Evolutionary conservation across 2,797 vertebrate species (phyloP).

Genomic region (Sciaenops ocellatus): DNA sequence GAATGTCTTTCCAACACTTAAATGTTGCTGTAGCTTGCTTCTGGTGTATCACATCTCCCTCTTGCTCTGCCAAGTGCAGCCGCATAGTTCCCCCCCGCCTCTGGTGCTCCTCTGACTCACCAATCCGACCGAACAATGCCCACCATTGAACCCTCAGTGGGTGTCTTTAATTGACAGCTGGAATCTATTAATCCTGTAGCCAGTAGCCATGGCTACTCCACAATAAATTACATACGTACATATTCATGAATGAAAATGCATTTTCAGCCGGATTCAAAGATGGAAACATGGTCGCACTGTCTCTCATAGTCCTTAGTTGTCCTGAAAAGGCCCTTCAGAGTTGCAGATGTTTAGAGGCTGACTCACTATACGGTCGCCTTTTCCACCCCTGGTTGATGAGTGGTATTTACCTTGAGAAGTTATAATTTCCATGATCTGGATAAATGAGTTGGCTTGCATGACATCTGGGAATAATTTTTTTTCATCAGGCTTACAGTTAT

Average conservation of each 20-base stretch:
- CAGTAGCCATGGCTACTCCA: conserved; percentile 75
- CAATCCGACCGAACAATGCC: conserved; percentile 79
- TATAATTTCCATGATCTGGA: conserved; percentile 78
- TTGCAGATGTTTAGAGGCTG: conserved; percentile 63
- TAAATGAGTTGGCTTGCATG: conserved; percentile 58
- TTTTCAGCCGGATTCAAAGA: conserved; percentile 31
- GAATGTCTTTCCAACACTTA: conserved; percentile 71
- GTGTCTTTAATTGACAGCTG: conserved; percentile 77
- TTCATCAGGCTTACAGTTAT: conserved; percentile 45
- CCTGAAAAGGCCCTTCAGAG: conserved; percentile 67
- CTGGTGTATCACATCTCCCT: conserved; percentile 79
- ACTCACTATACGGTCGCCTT: conserved; percentile 72
- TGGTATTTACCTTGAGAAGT: conserved; percentile 73
- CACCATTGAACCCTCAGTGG: conserved; percentile 79
- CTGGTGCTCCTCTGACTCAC: conserved; percentile 75
- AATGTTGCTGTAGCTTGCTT: conserved; percentile 58
- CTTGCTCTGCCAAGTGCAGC: conserved; percentile 74
- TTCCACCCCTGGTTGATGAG: conserved; percentile 60
- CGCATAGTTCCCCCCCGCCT: conserved; percentile 53
- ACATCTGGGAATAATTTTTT: conserved; percentile 75
- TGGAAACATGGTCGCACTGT: conserved; percentile 59
- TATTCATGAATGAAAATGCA: conserved; percentile 70
- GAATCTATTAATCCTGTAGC: conserved; percentile 74
- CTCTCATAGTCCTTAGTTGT: conserved; percentile 34
- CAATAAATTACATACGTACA: conserved; percentile 68